These are phyloP conservation scores for Aphrocallistes beatrix DNA, from an alignment of 37 sponge, comb jelly and placozoan species.

Conservation along the genomic window DNA sequence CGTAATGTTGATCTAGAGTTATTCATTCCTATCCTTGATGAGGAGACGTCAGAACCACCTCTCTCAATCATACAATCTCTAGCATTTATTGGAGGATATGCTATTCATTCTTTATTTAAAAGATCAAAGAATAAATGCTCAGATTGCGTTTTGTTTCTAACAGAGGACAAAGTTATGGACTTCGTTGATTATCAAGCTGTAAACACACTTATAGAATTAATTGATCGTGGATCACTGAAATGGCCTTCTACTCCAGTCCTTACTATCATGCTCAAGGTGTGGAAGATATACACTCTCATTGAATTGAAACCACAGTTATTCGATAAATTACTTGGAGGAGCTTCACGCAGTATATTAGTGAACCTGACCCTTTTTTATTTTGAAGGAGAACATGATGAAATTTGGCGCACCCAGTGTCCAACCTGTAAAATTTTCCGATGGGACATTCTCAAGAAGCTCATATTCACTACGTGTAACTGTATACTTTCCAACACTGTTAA, in stretches of 20 bases:
- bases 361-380: neutral
- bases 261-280: neutral
- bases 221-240: conserved; percentile 7
- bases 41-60: neutral
- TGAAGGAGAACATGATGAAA: neutral
- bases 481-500: neutral
- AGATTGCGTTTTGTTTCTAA: neutral
- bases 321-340: neutral
- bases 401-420: neutral
- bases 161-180: conserved; percentile 16
- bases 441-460: neutral
- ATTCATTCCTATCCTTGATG: conserved; percentile 8
- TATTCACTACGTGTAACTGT: neutral
- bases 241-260: neutral
- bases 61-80: neutral
- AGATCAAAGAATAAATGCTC: neutral
- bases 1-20: neutral
- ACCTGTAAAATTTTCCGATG: neutral
- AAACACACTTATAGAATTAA: neutral
- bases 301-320: neutral
- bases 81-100: conserved; percentile 4
- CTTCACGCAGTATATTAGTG: neutral
- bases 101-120: neutral
- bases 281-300: neutral
- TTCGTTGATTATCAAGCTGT: neutral